These are phyloP conservation scores for Peromyscus leucopus DNA, from an alignment of 2,113 vertebrate species.

Conservation along the genomic window DNA sequence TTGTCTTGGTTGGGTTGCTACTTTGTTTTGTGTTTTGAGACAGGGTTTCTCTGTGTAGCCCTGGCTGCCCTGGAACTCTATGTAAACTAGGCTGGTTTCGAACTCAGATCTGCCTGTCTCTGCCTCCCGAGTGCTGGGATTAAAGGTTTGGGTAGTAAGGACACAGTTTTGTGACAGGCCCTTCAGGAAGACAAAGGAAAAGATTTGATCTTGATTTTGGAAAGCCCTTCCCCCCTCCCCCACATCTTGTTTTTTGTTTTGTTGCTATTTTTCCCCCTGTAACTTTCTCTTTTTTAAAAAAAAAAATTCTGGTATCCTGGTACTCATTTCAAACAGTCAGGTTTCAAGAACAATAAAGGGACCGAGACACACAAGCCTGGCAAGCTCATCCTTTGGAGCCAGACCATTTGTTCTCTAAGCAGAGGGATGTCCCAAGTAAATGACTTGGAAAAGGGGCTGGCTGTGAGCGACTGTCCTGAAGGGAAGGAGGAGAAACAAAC, in stretches of 20 bases:
- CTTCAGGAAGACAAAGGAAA: constrained; percentile 65
- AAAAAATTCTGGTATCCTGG: constrained; percentile 86
- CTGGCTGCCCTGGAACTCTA: background rate
- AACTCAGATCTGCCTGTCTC: background rate
- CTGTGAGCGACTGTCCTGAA: constrained; percentile 88
- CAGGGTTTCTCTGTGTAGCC: background rate
- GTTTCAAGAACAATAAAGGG: constrained; percentile 96
- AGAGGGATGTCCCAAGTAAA: constrained; percentile 87
- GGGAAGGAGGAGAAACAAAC: constrained; percentile 87
- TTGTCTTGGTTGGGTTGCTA: background rate
- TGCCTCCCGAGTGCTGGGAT: background rate
- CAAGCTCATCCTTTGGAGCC: constrained; percentile 92
- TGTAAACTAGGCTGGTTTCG: background rate
- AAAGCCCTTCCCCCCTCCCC: background rate
- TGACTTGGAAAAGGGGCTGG: constrained; percentile 87
- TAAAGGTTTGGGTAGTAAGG: background rate
- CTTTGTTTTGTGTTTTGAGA: background rate
- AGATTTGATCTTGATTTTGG: constrained; percentile 67
- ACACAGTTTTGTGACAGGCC: background rate
- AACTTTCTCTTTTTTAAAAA: constrained; percentile 58
- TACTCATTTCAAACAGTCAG: constrained; percentile 93
- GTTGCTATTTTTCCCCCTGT: background rate
- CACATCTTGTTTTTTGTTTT: background rate
- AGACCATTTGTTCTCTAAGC: constrained; percentile 88
- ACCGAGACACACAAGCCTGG: constrained; percentile 92